These are phyloP conservation scores for Phthorimaea operculella DNA, from an alignment of 1,140 invertebrate genomes.

Conservation along the genomic window DNA sequence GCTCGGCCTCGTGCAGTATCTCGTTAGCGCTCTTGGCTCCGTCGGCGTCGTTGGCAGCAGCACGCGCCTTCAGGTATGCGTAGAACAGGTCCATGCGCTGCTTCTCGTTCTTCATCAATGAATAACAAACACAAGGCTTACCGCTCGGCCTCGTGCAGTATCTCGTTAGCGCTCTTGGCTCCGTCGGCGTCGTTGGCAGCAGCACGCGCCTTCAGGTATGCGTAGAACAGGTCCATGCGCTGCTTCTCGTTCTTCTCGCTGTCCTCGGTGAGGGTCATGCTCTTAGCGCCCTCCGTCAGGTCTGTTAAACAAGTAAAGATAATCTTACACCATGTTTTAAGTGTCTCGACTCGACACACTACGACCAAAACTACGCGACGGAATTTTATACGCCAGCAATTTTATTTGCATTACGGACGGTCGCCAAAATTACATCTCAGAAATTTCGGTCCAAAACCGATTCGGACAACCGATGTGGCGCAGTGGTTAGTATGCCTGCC, in stretches of 20 bases:
- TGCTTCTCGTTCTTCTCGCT: slow-evolving; percentile 96
- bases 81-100: slow-evolving; percentile 98
- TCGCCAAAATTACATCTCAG: too few relatives aligned
- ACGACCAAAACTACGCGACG: too few relatives aligned
- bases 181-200: slow-evolving; percentile 74
- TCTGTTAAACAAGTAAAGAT: slow-evolving; percentile 57
- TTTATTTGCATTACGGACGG: too few relatives aligned
- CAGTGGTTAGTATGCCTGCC: too few relatives aligned
- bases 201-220: slow-evolving; percentile 81
- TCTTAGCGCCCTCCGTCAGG: slow-evolving; percentile 91
- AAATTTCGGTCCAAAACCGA: too few relatives aligned
- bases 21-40: slow-evolving; percentile 79
- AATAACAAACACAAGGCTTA: too few relatives aligned
- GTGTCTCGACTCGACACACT: too few relatives aligned
- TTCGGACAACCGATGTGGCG: too few relatives aligned
- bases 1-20: too few relatives aligned
- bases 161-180: slow-evolving; percentile 78
- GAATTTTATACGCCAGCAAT: too few relatives aligned
- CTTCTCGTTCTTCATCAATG: slow-evolving; percentile 93
- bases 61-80: slow-evolving; percentile 81
- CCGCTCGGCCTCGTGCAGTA: slow-evolving; percentile 92
- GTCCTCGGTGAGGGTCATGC: slow-evolving; percentile 95
- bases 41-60: slow-evolving; percentile 73
- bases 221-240: slow-evolving; percentile 95
- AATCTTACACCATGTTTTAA: too few relatives aligned